Evolutionary conservation across 2,888 invertebrate species (phyloP), one percentile per base, ranked within the genome.

Genomic region (Mythimna pallens): DNA sequence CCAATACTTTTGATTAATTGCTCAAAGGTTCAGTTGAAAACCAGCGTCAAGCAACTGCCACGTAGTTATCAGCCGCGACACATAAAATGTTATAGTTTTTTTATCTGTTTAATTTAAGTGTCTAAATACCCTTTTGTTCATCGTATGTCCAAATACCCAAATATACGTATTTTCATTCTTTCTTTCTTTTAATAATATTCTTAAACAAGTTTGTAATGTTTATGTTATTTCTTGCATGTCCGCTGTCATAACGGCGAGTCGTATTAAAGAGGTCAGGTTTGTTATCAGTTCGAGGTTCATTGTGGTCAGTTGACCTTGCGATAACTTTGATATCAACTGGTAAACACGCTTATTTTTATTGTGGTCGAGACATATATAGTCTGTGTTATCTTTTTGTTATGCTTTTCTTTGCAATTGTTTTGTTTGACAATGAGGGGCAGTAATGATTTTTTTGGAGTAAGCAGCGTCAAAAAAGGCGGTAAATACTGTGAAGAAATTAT

Each of bases 271-370:
- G 78, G 82, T 82, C 72, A 70, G 43, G 25, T 25, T 55, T 7
- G n/a, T 22, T 78, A 80, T 82, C 82, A 61, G 50, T 10, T 12
- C 3, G 66, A 30, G 58, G 65, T 76, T 36, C 12, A 30, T 58
- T 65, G 58, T 59, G 69, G 59, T 72, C 40, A 61, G 25, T n/a
- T 64, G 47, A 65, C 74, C 68, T 40, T 62, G 34, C 7, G 40
- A 58, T 77, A 22, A n/a, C 10, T 25, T n/a, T 43, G 14, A 69
- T 54, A 17, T 22, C 3, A 14, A 14, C 14, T 30, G 10, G 14
- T 3, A 40, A 75, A 10, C 2, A 55, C 34, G 8, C 20, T 47
- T 4, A 12, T 65, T 43, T 6, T 10, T 47, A 20, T 72, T n/a
- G 12, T 43, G 62, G 61, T 36, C 47, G 57, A 74, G 59, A 47